These are phyloP conservation scores for Crotalus viridis DNA, from an alignment of 2,113 vertebrate genomes.

Conservation along the genomic window DNA sequence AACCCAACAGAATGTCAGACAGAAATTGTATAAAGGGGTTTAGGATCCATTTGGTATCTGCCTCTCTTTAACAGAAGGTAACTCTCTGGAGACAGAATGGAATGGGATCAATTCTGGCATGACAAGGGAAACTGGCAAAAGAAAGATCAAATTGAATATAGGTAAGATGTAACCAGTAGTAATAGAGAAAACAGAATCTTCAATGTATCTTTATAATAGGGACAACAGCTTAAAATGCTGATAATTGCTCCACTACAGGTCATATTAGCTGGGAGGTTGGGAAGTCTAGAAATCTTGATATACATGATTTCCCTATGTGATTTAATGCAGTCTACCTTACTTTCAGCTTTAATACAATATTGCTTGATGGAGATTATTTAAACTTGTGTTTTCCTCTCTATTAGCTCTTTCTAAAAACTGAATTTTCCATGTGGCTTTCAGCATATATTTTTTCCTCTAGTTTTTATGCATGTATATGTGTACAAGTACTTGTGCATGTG, in stretches of 20 bases:
- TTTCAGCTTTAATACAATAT: neutral
- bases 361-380: neutral
- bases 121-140: neutral
- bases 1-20: neutral
- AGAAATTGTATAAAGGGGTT: neutral
- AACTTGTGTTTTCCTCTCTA: neutral
- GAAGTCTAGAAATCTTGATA: neutral
- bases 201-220: neutral
- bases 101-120: neutral
- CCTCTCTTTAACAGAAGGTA: neutral
- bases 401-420: neutral
- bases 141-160: neutral
- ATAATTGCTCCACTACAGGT: neutral
- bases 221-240: neutral
- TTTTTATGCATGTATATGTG: neutral
- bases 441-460: neutral
- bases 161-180: neutral
- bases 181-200: neutral
- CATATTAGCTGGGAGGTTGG: neutral
- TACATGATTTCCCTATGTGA: neutral
- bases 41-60: neutral
- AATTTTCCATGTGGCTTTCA: neutral
- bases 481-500: neutral
- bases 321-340: neutral
- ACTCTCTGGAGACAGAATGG: neutral